A percentile compares a stretch with the other conserved stretches of the same genome.
phyloP scores from a whole-genome alignment of 2,797 vertebrate genomes.

The Petrocephalus sullivani region DNA sequence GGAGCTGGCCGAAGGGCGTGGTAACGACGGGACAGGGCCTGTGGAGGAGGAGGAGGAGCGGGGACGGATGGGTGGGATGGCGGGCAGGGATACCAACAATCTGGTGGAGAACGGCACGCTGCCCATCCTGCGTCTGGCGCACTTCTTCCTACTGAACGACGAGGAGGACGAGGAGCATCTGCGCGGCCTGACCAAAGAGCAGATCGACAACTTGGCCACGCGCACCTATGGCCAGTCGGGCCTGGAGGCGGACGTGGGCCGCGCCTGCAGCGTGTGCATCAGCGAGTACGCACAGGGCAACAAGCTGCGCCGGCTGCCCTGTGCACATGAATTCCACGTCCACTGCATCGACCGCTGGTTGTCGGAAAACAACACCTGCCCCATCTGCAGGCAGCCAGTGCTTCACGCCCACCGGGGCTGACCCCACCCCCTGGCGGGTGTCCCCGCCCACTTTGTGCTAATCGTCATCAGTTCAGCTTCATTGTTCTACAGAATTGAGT shows the following conservation, averaged over 20 bases:
- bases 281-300: slow-evolving; percentile 90
- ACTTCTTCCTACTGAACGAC: slow-evolving; percentile 87
- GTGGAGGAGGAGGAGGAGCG: slow-evolving; percentile 40
- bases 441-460: background rate
- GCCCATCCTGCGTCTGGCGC: slow-evolving; percentile 82
- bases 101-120: slow-evolving; percentile 81
- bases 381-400: slow-evolving; percentile 87
- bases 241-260: slow-evolving; percentile 75
- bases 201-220: slow-evolving; percentile 93
- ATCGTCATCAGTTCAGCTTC: slow-evolving; percentile 65
- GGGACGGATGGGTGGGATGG: slow-evolving; percentile 41
- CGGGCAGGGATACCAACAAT: slow-evolving; percentile 72
- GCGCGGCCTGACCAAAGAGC: slow-evolving; percentile 91
- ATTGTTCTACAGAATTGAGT: slow-evolving; percentile 56
- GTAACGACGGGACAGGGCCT: slow-evolving; percentile 19
- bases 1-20: slow-evolving; percentile 26
- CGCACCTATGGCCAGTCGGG: slow-evolving; percentile 80
- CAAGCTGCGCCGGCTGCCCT: slow-evolving; percentile 87
- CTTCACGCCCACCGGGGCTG: slow-evolving; percentile 69
- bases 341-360: slow-evolving; percentile 97
- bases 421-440: slow-evolving; percentile 32
- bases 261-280: slow-evolving; percentile 88
- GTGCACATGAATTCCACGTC: slow-evolving; percentile 88
- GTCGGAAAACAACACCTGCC: slow-evolving; percentile 92
- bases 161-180: slow-evolving; percentile 77